Base-by-base conservation (phyloP, 2,113 vertebrate species). In the Dasyornis broadbenti region DNA sequence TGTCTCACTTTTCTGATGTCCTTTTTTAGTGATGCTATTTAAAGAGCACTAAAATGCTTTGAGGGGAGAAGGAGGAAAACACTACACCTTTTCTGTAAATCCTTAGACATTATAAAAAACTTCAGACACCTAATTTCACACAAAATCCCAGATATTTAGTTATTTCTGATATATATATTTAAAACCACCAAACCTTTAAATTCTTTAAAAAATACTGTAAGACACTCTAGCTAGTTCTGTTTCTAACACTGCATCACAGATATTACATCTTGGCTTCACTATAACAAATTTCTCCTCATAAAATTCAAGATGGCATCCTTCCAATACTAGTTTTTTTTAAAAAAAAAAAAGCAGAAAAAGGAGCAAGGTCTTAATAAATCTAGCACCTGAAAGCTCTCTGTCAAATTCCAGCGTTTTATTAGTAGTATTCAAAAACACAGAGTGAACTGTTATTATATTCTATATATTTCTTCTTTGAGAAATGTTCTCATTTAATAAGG, bases 371-470 rank as follows among this genome's bases (percentile, higher is more conserved):
- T 72, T 72, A 95, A 68, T 88, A 92, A 91, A 90, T 86, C 28
- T n/a, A 52, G n/a, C n/a, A 84, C 71, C 68, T 81, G 60, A 93
- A 96, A 88, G 50, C 17, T 39, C 39, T 82, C 37, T 93, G 76
- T 90, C 69, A 91, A 96, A 96, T 82, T 77, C 22, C 81, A 91
- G 33, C 23, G 54, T 91, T 84, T 95, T 85, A 91, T 72, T 65
- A 94, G 70, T 39, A 91, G 28, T 49, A 87, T 68, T 68, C 66
- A 65, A 61, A 94, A 96, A 33, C 10, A 64, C 23, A 73, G 22
- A 95, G 20, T 49, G 65, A 95, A 82, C 26, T 42, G 35, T 37
- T 86, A 66, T 85, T 92, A 79, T 78, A 87, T 68, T 49, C 57
- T 86, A 8, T 19, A 52, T 12, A 16, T 68, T 90, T 90, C n/a